Percentiles rank a stretch among this genome's conserved stretches.
Evolutionary conservation across 2,113 vertebrate species (phyloP).

Genomic region (Pogonocichla stellata): DNA sequence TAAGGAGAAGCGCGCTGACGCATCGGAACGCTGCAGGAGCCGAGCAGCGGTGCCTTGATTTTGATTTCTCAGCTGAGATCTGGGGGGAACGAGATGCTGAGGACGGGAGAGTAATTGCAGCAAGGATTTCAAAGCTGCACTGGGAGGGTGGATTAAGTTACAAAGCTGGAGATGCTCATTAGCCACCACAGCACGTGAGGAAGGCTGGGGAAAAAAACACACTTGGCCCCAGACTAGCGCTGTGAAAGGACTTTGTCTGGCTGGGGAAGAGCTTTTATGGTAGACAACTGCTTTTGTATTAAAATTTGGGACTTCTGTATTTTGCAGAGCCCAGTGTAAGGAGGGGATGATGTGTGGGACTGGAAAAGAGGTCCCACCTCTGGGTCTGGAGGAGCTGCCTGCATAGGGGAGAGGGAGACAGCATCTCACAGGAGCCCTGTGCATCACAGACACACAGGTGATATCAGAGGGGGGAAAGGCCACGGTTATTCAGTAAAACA

Average conservation of each 20-base stretch:
- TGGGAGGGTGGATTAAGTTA: not conserved
- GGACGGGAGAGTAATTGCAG: not conserved
- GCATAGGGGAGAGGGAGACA: not conserved
- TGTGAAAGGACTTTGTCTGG: not conserved
- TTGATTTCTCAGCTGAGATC: not conserved
- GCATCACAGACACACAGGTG: not conserved
- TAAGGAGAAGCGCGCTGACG: not conserved
- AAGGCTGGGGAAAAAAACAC: not conserved
- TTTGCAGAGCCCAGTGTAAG: not conserved
- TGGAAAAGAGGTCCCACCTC: not conserved
- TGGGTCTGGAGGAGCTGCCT: not conserved
- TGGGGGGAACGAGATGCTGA: not conserved
- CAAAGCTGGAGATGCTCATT: not conserved
- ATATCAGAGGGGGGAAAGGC: not conserved
- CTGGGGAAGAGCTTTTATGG: not conserved
- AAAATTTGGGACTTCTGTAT: not conserved
- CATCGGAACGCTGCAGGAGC: not conserved
- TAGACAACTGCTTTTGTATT: not conserved
- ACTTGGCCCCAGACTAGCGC: accelerated
- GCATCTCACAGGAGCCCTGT: not conserved
- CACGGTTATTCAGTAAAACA: not conserved
- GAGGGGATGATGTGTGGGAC: not conserved
- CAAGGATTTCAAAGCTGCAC: not conserved
- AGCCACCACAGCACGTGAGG: not conserved
- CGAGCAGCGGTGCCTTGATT: not conserved